Conservation (phyloP, 2,113 vertebrate species). For the Tetrax tetrax region DNA sequence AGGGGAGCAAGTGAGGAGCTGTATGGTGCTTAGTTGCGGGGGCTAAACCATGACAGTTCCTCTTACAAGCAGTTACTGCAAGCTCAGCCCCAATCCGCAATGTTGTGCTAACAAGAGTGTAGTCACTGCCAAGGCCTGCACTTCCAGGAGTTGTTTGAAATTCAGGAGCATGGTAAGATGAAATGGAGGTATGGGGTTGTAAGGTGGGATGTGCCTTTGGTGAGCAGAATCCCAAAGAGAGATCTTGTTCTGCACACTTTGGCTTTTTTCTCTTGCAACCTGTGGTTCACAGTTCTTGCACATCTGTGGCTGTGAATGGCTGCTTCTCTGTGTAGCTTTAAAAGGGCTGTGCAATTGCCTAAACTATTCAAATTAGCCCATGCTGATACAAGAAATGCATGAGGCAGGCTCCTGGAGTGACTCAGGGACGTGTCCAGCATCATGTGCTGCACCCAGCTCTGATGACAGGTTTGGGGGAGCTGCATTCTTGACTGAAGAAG, state of each 20-base stretch:
- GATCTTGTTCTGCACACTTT: not conserved
- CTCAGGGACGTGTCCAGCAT: not conserved
- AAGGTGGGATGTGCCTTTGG: not conserved
- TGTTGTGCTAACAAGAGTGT: fast-evolving
- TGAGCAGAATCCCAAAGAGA: not conserved
- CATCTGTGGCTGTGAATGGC: not conserved
- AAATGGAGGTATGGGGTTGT: not conserved
- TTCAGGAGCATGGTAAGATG: not conserved
- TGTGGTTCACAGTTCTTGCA: not conserved
- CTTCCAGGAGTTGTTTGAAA: not conserved
- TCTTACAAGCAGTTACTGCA: not conserved
- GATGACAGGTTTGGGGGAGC: not conserved
- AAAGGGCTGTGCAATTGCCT: not conserved
- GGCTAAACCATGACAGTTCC: not conserved
- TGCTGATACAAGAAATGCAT: fast-evolving
- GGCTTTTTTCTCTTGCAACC: not conserved
- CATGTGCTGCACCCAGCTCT: not conserved
- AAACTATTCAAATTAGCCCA: not conserved
- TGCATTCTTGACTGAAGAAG: not conserved
- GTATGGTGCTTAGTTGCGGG: not conserved
- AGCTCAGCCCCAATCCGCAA: not conserved
- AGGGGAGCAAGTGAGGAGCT: too few relatives aligned
- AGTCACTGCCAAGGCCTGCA: not conserved
- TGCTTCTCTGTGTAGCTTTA: not conserved
- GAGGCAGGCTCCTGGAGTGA: not conserved